Percentiles rank a stretch among this genome's conserved stretches.
Conservation (phyloP, 1,140 invertebrate species). For the Bombus fervidus region DNA sequence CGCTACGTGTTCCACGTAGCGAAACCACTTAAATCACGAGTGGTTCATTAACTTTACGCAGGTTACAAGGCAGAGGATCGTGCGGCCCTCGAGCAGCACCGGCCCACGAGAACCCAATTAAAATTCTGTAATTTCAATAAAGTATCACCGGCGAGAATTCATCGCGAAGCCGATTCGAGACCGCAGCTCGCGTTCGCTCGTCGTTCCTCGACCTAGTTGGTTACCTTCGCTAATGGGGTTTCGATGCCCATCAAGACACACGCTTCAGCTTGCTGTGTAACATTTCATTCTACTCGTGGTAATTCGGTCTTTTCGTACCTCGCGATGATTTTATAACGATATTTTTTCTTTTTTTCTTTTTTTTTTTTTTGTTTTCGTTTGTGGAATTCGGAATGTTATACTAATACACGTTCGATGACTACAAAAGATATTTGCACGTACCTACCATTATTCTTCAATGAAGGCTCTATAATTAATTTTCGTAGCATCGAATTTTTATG, state of each 20-base stretch:
- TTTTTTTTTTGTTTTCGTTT: too few relatives aligned
- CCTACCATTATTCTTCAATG: too few relatives aligned
- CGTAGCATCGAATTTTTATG: too few relatives aligned
- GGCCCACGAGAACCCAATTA: constrained; percentile 43
- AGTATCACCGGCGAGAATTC: constrained; percentile 33
- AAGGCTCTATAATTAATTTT: too few relatives aligned
- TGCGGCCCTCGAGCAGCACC: constrained; percentile 32
- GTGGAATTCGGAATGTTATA: too few relatives aligned
- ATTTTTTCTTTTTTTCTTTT: too few relatives aligned
- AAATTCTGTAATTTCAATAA: constrained; percentile 51
- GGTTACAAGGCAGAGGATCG: constrained; percentile 31
- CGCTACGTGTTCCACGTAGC: constrained; percentile 19
- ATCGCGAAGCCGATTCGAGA: background rate
- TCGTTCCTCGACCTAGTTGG: constrained; percentile 11
- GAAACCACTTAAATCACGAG: constrained; percentile 48
- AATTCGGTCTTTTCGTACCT: background rate
- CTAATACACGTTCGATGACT: too few relatives aligned
- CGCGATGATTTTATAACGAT: background rate
- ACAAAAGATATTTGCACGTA: too few relatives aligned
- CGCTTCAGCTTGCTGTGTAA: too few relatives aligned
- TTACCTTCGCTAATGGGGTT: background rate
- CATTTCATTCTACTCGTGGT: background rate
- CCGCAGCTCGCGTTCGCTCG: background rate
- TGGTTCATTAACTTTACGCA: constrained; percentile 60
- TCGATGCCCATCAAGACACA: background rate